Evolutionary conservation across 1,140 invertebrate species (phyloP), one percentile per base, ranked within the genome.

Genomic region (Neodiprion virginianus): DNA sequence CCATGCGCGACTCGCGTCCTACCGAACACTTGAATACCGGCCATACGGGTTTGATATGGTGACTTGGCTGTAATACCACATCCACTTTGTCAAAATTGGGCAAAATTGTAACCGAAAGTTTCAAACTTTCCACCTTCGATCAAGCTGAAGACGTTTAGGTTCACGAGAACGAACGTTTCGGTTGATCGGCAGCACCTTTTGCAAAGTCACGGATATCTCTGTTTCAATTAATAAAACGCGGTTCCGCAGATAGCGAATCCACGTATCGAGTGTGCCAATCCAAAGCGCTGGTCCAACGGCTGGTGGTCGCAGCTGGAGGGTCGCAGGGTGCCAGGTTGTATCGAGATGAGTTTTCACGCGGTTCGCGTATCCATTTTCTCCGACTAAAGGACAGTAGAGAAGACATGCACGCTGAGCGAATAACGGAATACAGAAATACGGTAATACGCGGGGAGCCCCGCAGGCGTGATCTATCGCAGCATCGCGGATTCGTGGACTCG

Each of bases 381-480:
- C 69, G 65, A 72, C 71, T 69, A 61, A 67, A 48, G 40, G 53
- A 69, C 28, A 40, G 28, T 40, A 40, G 28, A 5, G 28, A 40
- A 40, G 28, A 40, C 28, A 40, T 4, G 28, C 28, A 40, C 28
- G 28, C 28, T 40, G 28, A 71, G 23, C 49, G 67, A 50, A 49
- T 50, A 68, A n/a, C 50, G 10, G 50, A 74, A 66, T 66, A 73
- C 72, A 74, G 67, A 50, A 23, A 69, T 47, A 71, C 28, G 50
- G 73, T 1, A 3, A 40, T 48, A 72, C 21, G 50, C 12, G 48
- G 61, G 67, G 48, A 65, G 70, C n/a, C n/a, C n/a, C 40, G 75
- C 23, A 67, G 47, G 79, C 80, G 83, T 86, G 83, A 86, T 85
- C 83, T 84, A 86, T 85, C 78, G 83, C 72, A 70, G 82, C 79